phyloP scores from a whole-genome alignment of 2,888 invertebrate genomes.

The Cantharis nigra region DNA sequence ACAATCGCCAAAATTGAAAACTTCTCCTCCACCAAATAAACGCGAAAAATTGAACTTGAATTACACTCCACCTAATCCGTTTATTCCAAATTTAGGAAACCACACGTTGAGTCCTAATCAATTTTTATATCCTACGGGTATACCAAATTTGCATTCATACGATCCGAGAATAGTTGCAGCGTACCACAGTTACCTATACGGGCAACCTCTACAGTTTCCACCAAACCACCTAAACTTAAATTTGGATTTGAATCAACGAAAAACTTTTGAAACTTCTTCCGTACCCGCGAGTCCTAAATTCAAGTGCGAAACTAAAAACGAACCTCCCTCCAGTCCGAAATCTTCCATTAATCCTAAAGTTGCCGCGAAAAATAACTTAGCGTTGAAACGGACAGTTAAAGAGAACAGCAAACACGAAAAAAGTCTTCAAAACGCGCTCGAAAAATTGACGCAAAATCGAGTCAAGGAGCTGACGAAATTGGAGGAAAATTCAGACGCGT shows the following conservation, averaged over 20 bases:
- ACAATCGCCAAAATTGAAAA: constrained; percentile 47
- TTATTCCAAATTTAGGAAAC: constrained; percentile 52
- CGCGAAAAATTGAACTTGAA: constrained; percentile 48
- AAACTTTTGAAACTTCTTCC: constrained; percentile 41
- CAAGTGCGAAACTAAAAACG: constrained; percentile 9
- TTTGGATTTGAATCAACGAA: constrained; percentile 39
- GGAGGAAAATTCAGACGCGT: constrained; percentile 12
- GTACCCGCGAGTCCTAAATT: constrained; percentile 31
- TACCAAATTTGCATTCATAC: constrained; percentile 50
- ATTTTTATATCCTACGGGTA: constrained; percentile 48
- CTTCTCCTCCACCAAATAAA: constrained; percentile 35
- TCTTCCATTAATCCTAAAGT: not conserved
- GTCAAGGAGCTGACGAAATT: constrained; percentile 42
- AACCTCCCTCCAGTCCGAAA: constrained; percentile 15
- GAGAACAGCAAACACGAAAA: constrained; percentile 47
- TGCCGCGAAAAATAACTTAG: not conserved
- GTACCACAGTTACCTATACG: constrained; percentile 48
- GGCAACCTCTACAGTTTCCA: constrained; percentile 43
- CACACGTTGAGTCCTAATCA: constrained; percentile 53
- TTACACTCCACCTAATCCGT: constrained; percentile 55
- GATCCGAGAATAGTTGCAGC: constrained; percentile 54
- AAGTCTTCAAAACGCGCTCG: constrained; percentile 50
- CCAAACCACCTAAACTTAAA: constrained; percentile 38
- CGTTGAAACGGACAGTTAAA: constrained; percentile 31
- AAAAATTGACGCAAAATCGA: constrained; percentile 50